phyloP scores from a whole-genome alignment of 1,140 invertebrate species.

The Pogonus chalceus region DNA sequence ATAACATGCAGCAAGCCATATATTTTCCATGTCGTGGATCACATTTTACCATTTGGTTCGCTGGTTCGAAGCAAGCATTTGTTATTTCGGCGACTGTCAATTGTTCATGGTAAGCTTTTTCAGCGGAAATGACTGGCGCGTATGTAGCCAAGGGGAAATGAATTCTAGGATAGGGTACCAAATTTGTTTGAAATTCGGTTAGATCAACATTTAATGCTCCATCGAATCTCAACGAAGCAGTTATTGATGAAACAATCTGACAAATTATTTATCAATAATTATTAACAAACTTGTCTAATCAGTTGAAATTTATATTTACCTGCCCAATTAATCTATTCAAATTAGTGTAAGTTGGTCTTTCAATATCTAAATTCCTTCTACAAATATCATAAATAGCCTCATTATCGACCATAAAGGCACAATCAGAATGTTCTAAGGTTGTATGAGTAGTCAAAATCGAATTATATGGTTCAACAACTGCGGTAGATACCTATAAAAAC shows the following conservation, averaged over 20 bases:
- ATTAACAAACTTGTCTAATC: background rate
- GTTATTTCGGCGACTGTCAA: constrained; percentile 70
- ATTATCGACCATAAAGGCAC: constrained; percentile 81
- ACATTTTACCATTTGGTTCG: constrained; percentile 81
- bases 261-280: constrained; percentile 27
- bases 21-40: constrained; percentile 70
- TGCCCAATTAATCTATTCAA: constrained; percentile 74
- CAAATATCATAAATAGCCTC: constrained; percentile 89
- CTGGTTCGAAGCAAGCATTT: constrained; percentile 71
- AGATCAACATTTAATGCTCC: constrained; percentile 81
- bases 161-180: constrained; percentile 73
- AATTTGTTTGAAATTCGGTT: constrained; percentile 82
- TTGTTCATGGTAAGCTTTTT: constrained; percentile 75
- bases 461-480: constrained; percentile 80
- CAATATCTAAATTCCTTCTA: constrained; percentile 75
- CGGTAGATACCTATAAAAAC: constrained; percentile 51
- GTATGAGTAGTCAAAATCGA: constrained; percentile 71
- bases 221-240: constrained; percentile 76
- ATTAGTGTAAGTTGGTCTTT: constrained; percentile 69
- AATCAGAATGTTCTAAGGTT: constrained; percentile 69
- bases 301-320: constrained; percentile 36
- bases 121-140: constrained; percentile 66
- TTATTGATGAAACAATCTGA: constrained; percentile 76
- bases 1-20: constrained; percentile 82
- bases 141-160: constrained; percentile 72